Base-by-base conservation (phyloP, 2,797 vertebrate genomes). In the Sebastiscus tertius region DNA sequence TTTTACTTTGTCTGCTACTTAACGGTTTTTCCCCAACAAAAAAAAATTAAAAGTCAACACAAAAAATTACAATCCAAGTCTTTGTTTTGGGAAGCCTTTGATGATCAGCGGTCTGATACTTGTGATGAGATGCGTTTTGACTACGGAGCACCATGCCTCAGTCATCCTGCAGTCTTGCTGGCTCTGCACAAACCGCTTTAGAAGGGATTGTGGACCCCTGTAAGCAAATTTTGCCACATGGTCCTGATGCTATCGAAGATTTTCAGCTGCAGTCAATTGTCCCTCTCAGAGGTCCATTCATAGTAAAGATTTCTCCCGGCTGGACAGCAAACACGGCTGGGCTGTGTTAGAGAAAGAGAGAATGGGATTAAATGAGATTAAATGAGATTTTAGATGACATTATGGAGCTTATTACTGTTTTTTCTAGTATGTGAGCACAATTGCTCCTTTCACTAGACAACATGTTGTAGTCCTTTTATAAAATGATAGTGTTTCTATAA, bases 51-150 rank as follows among this genome's bases (percentile, higher is more conserved):
- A 33, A 52, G 4, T 62, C 3, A 13, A 49, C 2, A 34, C 6
- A 64, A 68, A 81, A 67, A 76, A 27, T 88, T 89, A 89, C 26
- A 89, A 79, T 89, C 81, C 78, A 72, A 75, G 86, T 88, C 79
- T 91, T 77, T 36, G 83, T 59, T 72, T 84, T 56, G 61, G 79
- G 9, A 78, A 80, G 13, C 56, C 77, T 88, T 60, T 73, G 81
- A 82, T 49, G 42, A 79, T 49, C 34, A 49, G 73, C 8, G 16
- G 86, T 79, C 74, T 61, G 71, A 80, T 81, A 13, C 55, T 87
- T 72, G 20, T 55, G 16, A 72, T 75, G 14, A 66, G 68, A 67
- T 77, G 70, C 1, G 29, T 66, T 87, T 80, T 71, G 52, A 80
- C 18, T 54, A 61, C 5, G 1, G 39, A 56, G 73, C 62, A 42